Conservation (phyloP, 1,140 invertebrate species). For the Homarus americanus region DNA sequence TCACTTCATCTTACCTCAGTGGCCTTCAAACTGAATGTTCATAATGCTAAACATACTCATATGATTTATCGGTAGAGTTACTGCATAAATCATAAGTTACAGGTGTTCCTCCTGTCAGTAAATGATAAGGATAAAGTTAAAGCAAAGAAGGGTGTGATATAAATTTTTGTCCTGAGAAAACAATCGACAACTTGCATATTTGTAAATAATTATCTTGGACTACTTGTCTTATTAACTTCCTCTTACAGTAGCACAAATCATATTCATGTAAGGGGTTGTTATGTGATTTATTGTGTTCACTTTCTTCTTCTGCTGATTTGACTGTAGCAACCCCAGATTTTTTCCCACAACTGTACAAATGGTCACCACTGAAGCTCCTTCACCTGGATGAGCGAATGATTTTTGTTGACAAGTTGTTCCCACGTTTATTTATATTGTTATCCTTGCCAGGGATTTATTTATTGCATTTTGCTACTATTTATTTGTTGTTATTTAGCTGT, state of each 20-base stretch:
- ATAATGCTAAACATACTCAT: neutral
- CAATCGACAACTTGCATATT: neutral
- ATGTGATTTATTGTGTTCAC: neutral
- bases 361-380: neutral
- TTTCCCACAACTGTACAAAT: neutral
- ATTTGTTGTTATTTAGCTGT: neutral
- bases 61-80: neutral
- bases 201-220: neutral
- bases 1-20: neutral
- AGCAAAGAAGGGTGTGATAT: neutral
- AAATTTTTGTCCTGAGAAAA: neutral
- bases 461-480: constrained; percentile 1
- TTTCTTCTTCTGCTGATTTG: neutral
- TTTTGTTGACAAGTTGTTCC: neutral
- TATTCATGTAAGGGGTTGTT: neutral
- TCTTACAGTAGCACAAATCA: neutral
- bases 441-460: constrained; percentile 7
- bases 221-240: neutral
- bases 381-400: neutral
- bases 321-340: neutral
- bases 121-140: neutral
- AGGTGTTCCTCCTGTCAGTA: neutral
- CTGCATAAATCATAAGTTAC: neutral
- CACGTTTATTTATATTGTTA: constrained; percentile 13
- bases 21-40: neutral